Evolutionary conservation across 2,888 invertebrate genomes (phyloP), one percentile per base, ranked within the genome.

Genomic region (Scelioninae gen. 1): DNA sequence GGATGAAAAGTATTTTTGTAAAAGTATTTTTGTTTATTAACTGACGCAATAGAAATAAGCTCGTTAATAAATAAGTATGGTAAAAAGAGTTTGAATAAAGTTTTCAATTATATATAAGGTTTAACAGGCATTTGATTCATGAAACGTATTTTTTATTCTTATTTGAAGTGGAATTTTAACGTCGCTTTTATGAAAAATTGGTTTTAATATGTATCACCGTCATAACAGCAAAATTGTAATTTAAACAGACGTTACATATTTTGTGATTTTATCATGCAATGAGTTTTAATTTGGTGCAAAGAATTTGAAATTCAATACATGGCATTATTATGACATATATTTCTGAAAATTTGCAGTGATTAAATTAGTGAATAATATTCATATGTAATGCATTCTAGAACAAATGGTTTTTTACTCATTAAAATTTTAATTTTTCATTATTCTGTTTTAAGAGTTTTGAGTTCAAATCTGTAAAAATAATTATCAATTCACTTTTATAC

Each of bases 261-360:
- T 65, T 38, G 38, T 23, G 49, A 65, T 62, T 45, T 62, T 62
- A 62, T 47, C 51, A 31, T 51, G 23, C 49, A 65, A 65, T 51
- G 49, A 38, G 65, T 65, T 65, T 65, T 65, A 38, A 34, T 65
- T 49, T 38, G 38, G 23, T 32, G 51, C 34, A 51, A 51, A 51
- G 34, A 65, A 51, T 51, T 65, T 51, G n/a, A 51, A 51, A 51
- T 38, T 34, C 38, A 23, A 38, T 31, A 13, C 29, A 23, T 62
- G 62, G 23, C 32, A 47, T 43, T 45, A 13, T 45, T 31, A 43
- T 31, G 13, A 29, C 60, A 31, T 60, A 23, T 23, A 43, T 60
- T 60, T 45, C 31, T 13, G 31, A 45, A 60, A 60, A 9, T 60
- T 10, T 43, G 16, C 13, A 58, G 40, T 23, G n/a, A 56, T 56